A percentile compares a stretch with the other conserved stretches of the same genome.
Evolutionary conservation across 1,140 invertebrate species (phyloP).

Genomic region (Rhagoletis zephyria): DNA sequence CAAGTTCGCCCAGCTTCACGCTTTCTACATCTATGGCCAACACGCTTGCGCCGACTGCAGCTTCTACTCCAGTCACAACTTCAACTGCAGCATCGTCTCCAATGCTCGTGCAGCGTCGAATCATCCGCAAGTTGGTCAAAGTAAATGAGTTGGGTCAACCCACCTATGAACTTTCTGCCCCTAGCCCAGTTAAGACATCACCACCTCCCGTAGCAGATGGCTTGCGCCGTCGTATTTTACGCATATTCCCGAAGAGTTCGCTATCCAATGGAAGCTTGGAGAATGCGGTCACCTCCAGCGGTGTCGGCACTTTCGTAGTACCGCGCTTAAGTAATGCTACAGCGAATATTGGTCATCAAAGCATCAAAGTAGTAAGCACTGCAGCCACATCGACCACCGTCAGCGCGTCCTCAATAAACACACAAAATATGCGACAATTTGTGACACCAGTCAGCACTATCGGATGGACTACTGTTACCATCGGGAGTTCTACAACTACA

Average conservation of each 20-base stretch:
- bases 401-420: background rate
- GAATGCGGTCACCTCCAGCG: background rate
- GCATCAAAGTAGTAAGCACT: background rate
- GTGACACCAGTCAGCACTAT: background rate
- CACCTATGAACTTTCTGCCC: background rate
- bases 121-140: constrained; percentile 34
- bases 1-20: background rate
- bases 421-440: background rate
- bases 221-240: background rate
- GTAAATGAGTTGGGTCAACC: background rate
- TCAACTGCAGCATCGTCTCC: background rate
- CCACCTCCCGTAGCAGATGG: background rate
- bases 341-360: background rate
- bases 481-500: background rate
- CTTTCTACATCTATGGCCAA: background rate
- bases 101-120: background rate
- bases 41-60: background rate
- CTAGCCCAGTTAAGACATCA: background rate
- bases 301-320: background rate
- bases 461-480: no score
- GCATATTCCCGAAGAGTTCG: background rate
- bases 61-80: background rate
- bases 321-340: background rate
- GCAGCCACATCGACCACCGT: background rate
- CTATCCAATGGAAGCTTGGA: background rate